Evolutionary conservation across 2,888 invertebrate genomes (phyloP).

Genomic region (Argyresthia albistria): DNA sequence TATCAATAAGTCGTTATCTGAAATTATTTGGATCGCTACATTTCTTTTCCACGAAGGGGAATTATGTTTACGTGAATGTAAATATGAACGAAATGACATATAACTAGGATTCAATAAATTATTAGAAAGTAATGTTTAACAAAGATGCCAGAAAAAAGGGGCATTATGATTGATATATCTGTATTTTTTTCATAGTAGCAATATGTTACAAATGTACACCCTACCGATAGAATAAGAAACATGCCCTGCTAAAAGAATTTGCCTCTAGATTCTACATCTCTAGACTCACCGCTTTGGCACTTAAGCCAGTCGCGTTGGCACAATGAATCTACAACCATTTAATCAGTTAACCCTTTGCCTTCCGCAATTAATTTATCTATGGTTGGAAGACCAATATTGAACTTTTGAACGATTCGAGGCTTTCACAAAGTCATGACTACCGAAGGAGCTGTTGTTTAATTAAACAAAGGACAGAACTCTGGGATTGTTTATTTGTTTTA

Average conservation of each 20-base stretch:
- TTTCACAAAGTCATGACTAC: neutral
- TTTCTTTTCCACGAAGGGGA: too few species aligned
- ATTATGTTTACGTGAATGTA: too few species aligned
- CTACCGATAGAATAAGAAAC: neutral
- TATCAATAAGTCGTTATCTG: too few species aligned
- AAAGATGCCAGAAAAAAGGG: too few species aligned
- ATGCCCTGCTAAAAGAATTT: conserved; percentile 30
- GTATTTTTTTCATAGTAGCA: too few species aligned
- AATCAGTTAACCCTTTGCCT: neutral
- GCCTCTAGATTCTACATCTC: conserved; percentile 53
- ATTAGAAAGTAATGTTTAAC: too few species aligned
- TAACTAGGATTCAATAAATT: too few species aligned
- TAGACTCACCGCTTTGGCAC: conserved; percentile 70
- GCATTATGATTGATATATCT: too few species aligned
- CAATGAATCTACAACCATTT: conserved; percentile 51
- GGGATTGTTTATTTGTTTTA: neutral
- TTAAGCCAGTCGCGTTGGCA: conserved; percentile 69
- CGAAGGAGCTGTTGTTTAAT: neutral
- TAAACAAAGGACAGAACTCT: neutral
- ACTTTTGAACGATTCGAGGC: neutral
- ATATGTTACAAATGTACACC: neutral
- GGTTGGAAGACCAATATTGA: neutral
- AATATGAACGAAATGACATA: too few species aligned
- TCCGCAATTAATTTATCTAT: neutral
- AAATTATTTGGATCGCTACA: too few species aligned